Percentiles rank a stretch among this genome's conserved stretches.
These are phyloP conservation scores for Alauda arvensis DNA, from an alignment of 2,797 vertebrate species.

Conservation along the genomic window DNA sequence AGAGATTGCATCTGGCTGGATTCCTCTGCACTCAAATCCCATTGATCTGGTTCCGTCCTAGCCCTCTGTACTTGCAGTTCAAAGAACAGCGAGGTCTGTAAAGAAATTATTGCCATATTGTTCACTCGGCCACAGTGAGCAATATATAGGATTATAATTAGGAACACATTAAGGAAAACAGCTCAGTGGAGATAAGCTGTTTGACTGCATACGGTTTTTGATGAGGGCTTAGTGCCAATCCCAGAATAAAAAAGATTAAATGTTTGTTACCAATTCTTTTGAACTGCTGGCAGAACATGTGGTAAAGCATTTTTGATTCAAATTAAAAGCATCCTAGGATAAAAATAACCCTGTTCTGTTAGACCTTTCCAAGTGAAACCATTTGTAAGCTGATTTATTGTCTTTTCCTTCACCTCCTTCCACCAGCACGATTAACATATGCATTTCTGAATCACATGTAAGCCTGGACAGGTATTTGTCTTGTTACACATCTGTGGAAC, in stretches of 20 bases:
- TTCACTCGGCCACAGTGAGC: conserved; percentile 77
- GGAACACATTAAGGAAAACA: conserved; percentile 82
- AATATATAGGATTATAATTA: conserved; percentile 83
- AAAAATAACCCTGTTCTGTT: conserved; percentile 79
- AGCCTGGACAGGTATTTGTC: conserved; percentile 75
- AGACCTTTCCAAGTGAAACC: conserved; percentile 77
- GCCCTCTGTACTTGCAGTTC: conserved; percentile 80
- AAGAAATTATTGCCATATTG: conserved; percentile 85
- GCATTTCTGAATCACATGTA: conserved; percentile 70
- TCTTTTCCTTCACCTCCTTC: conserved; percentile 70
- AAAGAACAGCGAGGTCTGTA: conserved; percentile 79
- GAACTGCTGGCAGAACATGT: conserved; percentile 83
- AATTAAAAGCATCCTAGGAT: conserved; percentile 85
- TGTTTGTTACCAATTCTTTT: conserved; percentile 82
- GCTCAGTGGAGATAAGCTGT: conserved; percentile 79
- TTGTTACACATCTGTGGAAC: conserved; percentile 75
- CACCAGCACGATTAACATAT: conserved; percentile 69
- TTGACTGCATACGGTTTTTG: conserved; percentile 76
- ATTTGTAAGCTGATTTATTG: conserved; percentile 74
- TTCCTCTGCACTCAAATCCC: conserved; percentile 76
- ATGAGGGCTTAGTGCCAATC: conserved; percentile 79
- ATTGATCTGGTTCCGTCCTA: conserved; percentile 81
- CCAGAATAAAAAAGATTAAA: conserved; percentile 80
- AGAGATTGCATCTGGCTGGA: conserved; percentile 78
- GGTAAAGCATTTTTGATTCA: conserved; percentile 80